A percentile compares a stretch with the other conserved stretches of the same genome.
Conservation (phyloP, 2,888 invertebrate species). For the Apamea sordens region DNA sequence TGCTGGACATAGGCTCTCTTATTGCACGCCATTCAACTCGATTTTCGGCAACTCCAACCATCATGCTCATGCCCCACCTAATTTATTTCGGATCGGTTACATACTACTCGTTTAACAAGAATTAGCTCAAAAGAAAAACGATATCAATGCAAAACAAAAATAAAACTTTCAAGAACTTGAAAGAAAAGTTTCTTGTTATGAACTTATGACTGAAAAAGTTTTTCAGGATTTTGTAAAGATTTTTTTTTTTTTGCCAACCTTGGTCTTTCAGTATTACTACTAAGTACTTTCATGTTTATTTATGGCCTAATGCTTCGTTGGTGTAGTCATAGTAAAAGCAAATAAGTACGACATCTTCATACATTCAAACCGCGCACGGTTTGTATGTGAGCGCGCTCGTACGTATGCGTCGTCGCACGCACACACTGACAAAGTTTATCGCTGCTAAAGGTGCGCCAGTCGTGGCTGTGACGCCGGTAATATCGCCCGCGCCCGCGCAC, state of each 20-base stretch:
- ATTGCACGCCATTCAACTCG: too few relatives aligned
- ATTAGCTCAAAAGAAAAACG: conserved; percentile 7
- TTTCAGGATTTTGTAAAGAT: conserved; percentile 1
- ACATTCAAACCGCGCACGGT: too few relatives aligned
- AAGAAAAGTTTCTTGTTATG: conserved; percentile 15
- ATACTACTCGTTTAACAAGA: background rate
- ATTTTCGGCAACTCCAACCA: too few relatives aligned
- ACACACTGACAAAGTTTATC: too few relatives aligned
- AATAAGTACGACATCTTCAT: too few relatives aligned
- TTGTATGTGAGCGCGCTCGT: too few relatives aligned
- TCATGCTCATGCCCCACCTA: background rate
- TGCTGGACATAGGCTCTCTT: too few relatives aligned
- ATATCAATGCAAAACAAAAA: conserved; percentile 36
- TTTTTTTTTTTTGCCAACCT: conserved; percentile 11
- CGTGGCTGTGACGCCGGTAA: too few relatives aligned
- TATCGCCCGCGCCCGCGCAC: too few relatives aligned
- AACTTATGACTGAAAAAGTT: conserved; percentile 11
- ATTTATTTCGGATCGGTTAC: background rate
- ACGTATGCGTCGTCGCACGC: too few relatives aligned
- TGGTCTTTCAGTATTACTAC: background rate
- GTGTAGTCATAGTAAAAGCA: too few relatives aligned
- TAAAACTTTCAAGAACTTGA: conserved; percentile 25
- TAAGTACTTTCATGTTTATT: background rate
- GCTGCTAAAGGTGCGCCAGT: too few relatives aligned
- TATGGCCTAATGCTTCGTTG: conserved; percentile 4